Base-by-base conservation (phyloP, 2,113 vertebrate genomes). In the Microtus pennsylvanicus region DNA sequence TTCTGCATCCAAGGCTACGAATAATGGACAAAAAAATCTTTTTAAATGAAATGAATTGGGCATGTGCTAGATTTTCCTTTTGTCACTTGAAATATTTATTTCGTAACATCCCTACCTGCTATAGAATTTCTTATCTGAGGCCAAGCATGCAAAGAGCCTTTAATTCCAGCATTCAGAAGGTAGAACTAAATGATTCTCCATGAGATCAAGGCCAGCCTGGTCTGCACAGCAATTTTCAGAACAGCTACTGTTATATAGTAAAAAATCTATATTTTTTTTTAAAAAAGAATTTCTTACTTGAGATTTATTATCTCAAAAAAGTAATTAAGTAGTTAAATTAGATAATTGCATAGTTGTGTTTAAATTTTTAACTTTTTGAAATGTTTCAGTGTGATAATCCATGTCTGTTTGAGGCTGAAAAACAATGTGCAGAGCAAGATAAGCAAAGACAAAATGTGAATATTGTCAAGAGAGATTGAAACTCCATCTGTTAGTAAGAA, bases 221-320 rank as follows among this genome's bases (percentile, higher is more conserved):
- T 45, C 58, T 65, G 63, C 24, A 83, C 4, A 42, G 7, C 55
- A 28, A 63, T 7, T 63, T 83, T 7, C n/a, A 83, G 9, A 30
- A 26, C 38, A 65, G 38, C 14, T 45, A 65, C 1, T 30, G 7
- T 85, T 85, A 19, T 19, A 85, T 45, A 65, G 10, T 63, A 2
- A 45, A 16, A 16, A 65, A 4, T 1, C 24, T 45, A 26, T 85
- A 45, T 45, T 65, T 45, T 45, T 45, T 45, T 21, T 2, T 19
- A 38, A 85, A 45, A 28, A 63, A 65, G 0, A 83, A 65, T 92
- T 92, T 93, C n/a, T 87, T 87, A 76, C 11, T 45, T 95, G 45
- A 89, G 45, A 87, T 78, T 35, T 33, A 19, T 83, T 92, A 74
- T 69, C 87, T 95, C 42, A 74, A 81, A 89, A 93, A 65, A 74